A percentile compares a stretch with the other conserved stretches of the same genome.
phyloP scores from a whole-genome alignment of 2,888 invertebrate genomes.

The Stenoptilia bipunctidactyla region DNA sequence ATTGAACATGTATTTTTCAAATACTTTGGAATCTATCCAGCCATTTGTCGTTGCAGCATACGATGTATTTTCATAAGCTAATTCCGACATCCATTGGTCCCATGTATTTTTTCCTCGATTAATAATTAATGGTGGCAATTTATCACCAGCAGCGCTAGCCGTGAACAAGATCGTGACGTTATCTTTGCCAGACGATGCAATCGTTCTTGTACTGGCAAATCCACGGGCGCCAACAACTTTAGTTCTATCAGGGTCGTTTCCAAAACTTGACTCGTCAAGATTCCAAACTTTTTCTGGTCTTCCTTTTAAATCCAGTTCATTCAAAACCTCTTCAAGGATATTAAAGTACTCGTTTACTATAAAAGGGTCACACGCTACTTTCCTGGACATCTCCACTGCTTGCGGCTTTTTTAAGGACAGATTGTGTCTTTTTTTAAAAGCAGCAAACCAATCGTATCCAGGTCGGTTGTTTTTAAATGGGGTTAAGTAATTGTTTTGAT shows the following conservation, averaged over 20 bases:
- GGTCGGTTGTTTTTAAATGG: conserved; percentile 13
- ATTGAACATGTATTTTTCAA: conserved; percentile 19
- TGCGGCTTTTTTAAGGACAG: conserved; percentile 16
- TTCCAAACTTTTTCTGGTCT: conserved; percentile 15
- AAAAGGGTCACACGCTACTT: conserved; percentile 16
- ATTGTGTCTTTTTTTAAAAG: conserved; percentile 12
- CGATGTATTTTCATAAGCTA: conserved; percentile 20
- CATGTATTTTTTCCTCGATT: conserved; percentile 27
- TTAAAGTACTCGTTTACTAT: conserved; percentile 15
- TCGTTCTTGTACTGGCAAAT: conserved; percentile 15
- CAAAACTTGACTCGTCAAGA: conserved; percentile 13
- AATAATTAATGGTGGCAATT: conserved; percentile 27
- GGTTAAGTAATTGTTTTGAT: conserved; percentile 3
- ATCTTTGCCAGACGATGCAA: conserved; percentile 23
- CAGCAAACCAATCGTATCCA: conserved; percentile 14
- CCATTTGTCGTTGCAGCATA: conserved; percentile 23
- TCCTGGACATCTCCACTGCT: conserved; percentile 16
- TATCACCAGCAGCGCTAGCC: conserved; percentile 20
- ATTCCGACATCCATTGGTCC: conserved; percentile 26
- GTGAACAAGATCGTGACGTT: conserved; percentile 24
- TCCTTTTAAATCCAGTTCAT: conserved; percentile 12
- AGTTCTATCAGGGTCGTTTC: conserved; percentile 9
- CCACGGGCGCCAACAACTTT: conserved; percentile 13
- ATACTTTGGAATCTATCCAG: conserved; percentile 21
- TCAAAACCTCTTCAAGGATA: conserved; percentile 9